Conservation (phyloP, 2,113 vertebrate genomes). For the Panthera uncia region DNA sequence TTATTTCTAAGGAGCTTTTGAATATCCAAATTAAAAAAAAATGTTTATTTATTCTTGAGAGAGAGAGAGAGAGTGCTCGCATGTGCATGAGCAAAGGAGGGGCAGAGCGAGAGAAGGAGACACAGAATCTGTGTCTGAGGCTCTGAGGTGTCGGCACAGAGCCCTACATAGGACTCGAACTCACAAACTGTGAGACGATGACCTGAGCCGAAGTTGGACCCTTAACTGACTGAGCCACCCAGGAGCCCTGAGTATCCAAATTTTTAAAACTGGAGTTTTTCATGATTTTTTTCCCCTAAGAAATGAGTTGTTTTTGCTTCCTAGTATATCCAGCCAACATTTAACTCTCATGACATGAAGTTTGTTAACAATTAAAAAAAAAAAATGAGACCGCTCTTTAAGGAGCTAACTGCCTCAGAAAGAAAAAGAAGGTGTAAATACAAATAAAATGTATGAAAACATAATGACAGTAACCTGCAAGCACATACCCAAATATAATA, state of each 20-base stretch:
- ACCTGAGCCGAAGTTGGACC: too few species aligned
- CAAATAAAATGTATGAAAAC: neutral
- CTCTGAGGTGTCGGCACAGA: too few species aligned
- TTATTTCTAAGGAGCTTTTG: neutral
- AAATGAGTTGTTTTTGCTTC: neutral
- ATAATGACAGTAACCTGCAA: neutral
- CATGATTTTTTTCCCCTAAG: neutral
- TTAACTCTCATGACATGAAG: neutral
- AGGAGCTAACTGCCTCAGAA: neutral
- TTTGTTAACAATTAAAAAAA: neutral
- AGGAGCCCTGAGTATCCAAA: neutral
- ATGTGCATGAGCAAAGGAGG: too few species aligned
- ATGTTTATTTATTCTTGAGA: too few species aligned
- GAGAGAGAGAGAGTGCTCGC: too few species aligned
- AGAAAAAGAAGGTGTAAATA: neutral
- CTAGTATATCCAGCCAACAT: neutral
- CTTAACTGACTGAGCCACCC: too few species aligned
- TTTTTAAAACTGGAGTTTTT: neutral
- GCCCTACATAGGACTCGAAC: too few species aligned
- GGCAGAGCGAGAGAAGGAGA: too few species aligned
- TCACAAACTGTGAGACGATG: too few species aligned
- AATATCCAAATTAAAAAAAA: neutral
- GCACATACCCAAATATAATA: neutral
- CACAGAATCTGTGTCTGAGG: too few species aligned
- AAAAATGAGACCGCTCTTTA: neutral